Evolutionary conservation across 2,113 vertebrate genomes (phyloP), one percentile per base, ranked within the genome.

Genomic region (Diadophis punctatus): DNA sequence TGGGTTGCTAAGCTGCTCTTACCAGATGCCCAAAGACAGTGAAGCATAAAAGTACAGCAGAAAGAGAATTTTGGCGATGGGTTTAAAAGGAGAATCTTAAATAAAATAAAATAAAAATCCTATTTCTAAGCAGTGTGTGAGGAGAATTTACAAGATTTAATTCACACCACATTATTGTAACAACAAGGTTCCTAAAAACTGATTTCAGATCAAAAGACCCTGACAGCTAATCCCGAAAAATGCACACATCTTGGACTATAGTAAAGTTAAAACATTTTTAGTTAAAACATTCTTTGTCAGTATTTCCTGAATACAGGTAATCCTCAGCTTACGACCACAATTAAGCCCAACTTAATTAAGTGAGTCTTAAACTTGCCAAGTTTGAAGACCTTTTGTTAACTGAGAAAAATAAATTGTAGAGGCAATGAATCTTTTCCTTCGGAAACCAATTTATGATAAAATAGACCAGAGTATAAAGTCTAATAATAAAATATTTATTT

Each of bases 1-100:
- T 87, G 85, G 91, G 85, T 91, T 87, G 91, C 56, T 91, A 87
- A 53, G 85, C 20, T 91, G 84, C 55, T 63, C 56, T 91, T n/a
- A 39, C n/a, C 51, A 56, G 91, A 86, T 60, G 56, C 60, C 60
- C 55, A 63, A 51, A 85, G 85, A 91, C 55, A 91, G 46, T 51
- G 20, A 63, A 68, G 51, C 56, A 87, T 22, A 87, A 63, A 91
- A 91, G 6, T 23, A 27, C 5, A 90, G 56, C 22, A 91, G 39
- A 30, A 86, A 58, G 25, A 22, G 1, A 52, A 87, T 87, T 63
- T 7, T 51, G 91, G 20, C 56, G 30, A 86, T 10, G 30, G 56
- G 46, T 4, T 51, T 39, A 49, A 85, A 56, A 56, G 34, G 20
- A 60, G n/a, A 39, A 2, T 84, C n/a, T 34, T 90, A 80, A 90